phyloP scores from a whole-genome alignment of 2,888 invertebrate genomes.

The Pelosia muscerda region DNA sequence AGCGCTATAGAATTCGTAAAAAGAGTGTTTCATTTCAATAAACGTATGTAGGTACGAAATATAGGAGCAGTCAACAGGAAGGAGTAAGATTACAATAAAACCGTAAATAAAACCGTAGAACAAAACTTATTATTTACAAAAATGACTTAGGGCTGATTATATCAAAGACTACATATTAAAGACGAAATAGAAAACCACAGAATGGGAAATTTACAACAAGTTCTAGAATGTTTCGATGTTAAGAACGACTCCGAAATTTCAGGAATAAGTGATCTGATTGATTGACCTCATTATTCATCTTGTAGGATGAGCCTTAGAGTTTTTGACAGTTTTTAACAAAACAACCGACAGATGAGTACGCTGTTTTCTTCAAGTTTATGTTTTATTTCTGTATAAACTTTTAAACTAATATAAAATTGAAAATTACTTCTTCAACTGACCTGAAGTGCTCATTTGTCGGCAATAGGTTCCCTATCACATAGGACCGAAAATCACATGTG shows the following conservation, averaged over 20 bases:
- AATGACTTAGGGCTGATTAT: too few species aligned
- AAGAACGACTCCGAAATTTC: not conserved
- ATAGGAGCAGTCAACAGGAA: too few species aligned
- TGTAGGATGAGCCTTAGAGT: constrained; percentile 6
- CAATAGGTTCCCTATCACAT: too few species aligned
- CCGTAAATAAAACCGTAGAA: too few species aligned
- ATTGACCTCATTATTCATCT: constrained; percentile 18
- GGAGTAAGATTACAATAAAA: too few species aligned
- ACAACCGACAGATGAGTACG: not conserved
- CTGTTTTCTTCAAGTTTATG: not conserved
- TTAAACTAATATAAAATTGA: too few species aligned
- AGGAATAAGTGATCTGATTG: constrained; percentile 11
- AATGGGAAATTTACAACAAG: not conserved
- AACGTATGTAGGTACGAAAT: too few species aligned
- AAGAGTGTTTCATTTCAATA: too few species aligned
- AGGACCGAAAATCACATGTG: too few species aligned
- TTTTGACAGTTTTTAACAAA: constrained; percentile 10
- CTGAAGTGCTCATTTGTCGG: too few species aligned
- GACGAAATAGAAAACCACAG: not conserved
- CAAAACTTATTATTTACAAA: not conserved
- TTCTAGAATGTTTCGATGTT: not conserved
- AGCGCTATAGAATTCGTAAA: too few species aligned
- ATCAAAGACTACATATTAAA: not conserved
- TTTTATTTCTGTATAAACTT: not conserved
- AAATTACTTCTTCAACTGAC: too few species aligned